Evolutionary conservation across 2,888 invertebrate genomes (phyloP).

Genomic region (Drosophila subquinaria): DNA sequence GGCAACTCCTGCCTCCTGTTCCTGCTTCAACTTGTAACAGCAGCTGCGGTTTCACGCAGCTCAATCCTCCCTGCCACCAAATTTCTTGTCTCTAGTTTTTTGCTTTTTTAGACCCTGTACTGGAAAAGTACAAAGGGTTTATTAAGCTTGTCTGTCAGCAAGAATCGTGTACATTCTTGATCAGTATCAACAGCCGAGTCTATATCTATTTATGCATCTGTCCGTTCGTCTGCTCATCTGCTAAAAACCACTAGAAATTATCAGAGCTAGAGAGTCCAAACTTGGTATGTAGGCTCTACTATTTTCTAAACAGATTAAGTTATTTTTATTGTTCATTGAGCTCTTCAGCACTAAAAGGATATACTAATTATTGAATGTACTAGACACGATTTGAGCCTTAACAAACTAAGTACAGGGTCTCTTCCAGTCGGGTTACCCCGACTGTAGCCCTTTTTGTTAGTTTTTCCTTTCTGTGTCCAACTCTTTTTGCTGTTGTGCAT

Average conservation of each 20-base stretch:
- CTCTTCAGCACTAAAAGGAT: too few species aligned
- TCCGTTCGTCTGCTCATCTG: too few species aligned
- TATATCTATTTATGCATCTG: too few species aligned
- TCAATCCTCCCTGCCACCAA: conserved; percentile 15
- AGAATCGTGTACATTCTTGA: too few species aligned
- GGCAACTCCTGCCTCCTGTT: background rate
- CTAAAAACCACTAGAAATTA: too few species aligned
- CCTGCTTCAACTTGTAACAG: conserved; percentile 33
- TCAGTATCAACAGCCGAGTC: too few species aligned
- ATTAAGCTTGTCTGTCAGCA: too few species aligned
- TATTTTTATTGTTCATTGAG: too few species aligned
- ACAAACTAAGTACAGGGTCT: background rate
- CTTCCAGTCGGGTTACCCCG: background rate
- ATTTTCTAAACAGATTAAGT: too few species aligned
- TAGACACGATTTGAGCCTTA: background rate
- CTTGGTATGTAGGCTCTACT: too few species aligned
- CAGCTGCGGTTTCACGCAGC: conserved; percentile 78
- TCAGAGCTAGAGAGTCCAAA: too few species aligned
- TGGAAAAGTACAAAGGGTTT: background rate
- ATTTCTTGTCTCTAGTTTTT: conserved; percentile 5
- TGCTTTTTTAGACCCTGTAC: background rate
- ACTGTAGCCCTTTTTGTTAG: conserved; percentile 11
- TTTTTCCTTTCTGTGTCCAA: conserved; percentile 10
- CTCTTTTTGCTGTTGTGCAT: conserved; percentile 59
- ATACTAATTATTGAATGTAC: too few species aligned